Base-by-base conservation (phyloP, 2,113 vertebrate genomes). In the Physeter macrocephalus region DNA sequence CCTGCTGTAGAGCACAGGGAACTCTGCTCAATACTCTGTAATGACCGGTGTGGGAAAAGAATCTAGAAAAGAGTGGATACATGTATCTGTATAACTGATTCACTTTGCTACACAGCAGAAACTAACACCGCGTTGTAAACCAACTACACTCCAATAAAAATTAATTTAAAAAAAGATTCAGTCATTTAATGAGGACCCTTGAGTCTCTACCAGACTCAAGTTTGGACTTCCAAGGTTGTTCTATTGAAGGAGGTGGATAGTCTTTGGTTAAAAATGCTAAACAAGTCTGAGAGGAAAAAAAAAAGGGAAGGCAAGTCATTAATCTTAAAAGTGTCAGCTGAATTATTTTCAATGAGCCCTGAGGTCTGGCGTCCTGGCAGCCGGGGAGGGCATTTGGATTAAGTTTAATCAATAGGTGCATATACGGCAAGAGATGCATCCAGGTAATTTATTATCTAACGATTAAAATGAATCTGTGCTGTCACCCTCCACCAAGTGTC, bases 311-410 rank as follows among this genome's bases (percentile, higher is more conserved):
- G 90, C 81, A 96, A 97, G 97, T 97, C 98, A 99, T 99, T 98
- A 98, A 99, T 99, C 99, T 99, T 98, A 96, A 98, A 98, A 98
- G 98, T 98, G 98, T 99, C 98, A 99, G 98, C 94, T 95, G 96
- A 98, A 98, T 99, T 99, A 98, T 98, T 98, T 98, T 97, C 98
- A 98, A 98, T 98, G 97, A 98, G 96, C 92, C 86, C 94, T 98
- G 98, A 98, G 98, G 96, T 81, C 94, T 98, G 86, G 75, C 84
- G 49, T 85, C 85, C 96, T 96, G 82, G 96, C 97, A 98, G 93
- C 84, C 96, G 98, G 90, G 77, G 96, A 98, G 97, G 97, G 93
- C 88, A 82, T 97, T 97, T 95, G 97, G 98, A 98, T 98, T 98
- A 98, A 98, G 96, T 98, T 98, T 98, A 98, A 98, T 99, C 98